Conservation (phyloP, 2,797 vertebrate genomes). For the Emydoidea blandingii region DNA sequence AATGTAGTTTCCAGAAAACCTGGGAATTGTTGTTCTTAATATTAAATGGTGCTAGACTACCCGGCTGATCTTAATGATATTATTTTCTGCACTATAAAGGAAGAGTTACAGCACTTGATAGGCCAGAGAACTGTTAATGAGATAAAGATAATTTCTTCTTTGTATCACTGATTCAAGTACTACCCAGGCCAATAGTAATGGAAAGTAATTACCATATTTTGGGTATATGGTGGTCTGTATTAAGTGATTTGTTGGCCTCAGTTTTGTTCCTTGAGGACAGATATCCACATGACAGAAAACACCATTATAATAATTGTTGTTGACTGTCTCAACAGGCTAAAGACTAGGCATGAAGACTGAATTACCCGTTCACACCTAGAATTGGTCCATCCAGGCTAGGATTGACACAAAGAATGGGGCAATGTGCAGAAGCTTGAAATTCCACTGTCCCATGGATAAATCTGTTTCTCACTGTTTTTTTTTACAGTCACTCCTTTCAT, state of each 20-base stretch:
- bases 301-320: neutral
- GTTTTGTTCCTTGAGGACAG: neutral
- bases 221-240: neutral
- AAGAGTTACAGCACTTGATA: neutral
- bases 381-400: neutral
- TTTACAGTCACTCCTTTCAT: neutral
- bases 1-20: conserved; percentile 20
- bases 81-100: neutral
- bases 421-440: neutral
- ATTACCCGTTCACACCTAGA: neutral
- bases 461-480: neutral
- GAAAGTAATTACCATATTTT: neutral
- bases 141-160: neutral
- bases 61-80: neutral
- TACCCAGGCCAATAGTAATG: neutral
- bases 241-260: neutral
- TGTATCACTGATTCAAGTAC: neutral
- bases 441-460: neutral
- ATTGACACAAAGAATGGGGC: neutral
- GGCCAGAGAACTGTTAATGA: neutral
- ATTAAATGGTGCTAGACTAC: neutral
- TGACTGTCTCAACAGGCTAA: neutral
- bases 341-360: neutral
- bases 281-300: neutral
- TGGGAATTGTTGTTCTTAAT: conserved; percentile 18